Evolutionary conservation across 2,797 vertebrate species (phyloP), one percentile per base, ranked within the genome.

Genomic region (Pogonophryne albipinna): DNA sequence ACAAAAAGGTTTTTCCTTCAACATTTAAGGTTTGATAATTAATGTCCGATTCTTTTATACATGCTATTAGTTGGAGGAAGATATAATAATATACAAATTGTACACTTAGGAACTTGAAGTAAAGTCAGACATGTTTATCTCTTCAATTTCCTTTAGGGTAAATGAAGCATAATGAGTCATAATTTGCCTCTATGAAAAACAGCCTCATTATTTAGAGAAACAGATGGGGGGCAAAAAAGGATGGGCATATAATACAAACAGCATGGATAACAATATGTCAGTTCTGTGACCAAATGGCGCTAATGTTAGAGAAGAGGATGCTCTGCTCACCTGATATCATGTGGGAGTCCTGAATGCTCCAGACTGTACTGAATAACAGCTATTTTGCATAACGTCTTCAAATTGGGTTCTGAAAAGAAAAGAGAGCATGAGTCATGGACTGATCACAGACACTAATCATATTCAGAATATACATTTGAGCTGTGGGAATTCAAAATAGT

Each of bases 311-410:
- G 71, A 82, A 59, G 46, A 68, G 67, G 76, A 72, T 67, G 70
- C 41, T 73, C 49, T 47, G 80, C 85, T 84, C 93, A 99, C 98
- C 98, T 97, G 95, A 99, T 97, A 88, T 99, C 98, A 10, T 99
- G 98, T 70, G 98, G 98, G 87, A 99, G 96, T 92, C 96, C 97
- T 62, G 97, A 96, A 95, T 99, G 98, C 93, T 99, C 98, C 95
- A 99, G 93, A 89, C 95, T 97, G 94, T 97, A 96, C 87, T 99
- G 97, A 94, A 99, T 97, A 92, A 99, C 98, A n/a, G 98, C 97
- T 86, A 99, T 92, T 93, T 99, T 99, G 92, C 98, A 99, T 93
- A 99, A 95, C 0, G 97, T 99, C 96, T 99, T 99, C 92, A 99
- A 92, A 94, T 98, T 98, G 82, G 98, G 98, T 90, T 96, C 98